Evolutionary conservation across 23 tunicate species (phyloP).

Genomic region (Halocynthia roretzi): DNA sequence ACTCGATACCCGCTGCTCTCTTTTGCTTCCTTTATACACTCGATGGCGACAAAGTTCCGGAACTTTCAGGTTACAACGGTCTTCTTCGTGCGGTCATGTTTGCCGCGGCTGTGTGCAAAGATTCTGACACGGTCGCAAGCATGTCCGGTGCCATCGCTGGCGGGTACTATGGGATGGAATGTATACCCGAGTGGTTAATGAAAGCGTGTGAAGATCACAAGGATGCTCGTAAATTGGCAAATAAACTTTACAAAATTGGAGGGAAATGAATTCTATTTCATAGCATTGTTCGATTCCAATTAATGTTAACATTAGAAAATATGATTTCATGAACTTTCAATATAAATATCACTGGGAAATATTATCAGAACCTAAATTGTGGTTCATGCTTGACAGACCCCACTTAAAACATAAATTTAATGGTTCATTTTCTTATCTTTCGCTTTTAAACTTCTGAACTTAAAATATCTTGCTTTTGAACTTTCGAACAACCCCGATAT

Average conservation of each 20-base stretch:
- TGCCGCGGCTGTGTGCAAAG: conserved; percentile 56
- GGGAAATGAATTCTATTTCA: no score
- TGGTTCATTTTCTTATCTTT: no score
- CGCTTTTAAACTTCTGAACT: no score
- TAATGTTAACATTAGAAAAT: no score
- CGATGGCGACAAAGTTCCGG: conserved; percentile 22
- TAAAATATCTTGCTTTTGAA: no score
- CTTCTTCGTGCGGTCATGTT: conserved; percentile 39
- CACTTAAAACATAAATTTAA: no score
- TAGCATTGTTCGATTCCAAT: no score
- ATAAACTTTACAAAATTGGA: conserved; percentile 19
- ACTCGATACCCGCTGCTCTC: conserved; percentile 59
- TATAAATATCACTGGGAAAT: no score
- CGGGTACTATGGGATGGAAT: conserved; percentile 47
- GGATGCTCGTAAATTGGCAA: conserved; percentile 28
- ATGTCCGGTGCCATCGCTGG: conserved; percentile 88
- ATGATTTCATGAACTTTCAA: no score
- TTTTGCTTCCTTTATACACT: conserved; percentile 50
- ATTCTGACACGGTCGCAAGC: conserved; percentile 67
- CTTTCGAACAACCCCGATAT: no score
- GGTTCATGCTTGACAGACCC: no score
- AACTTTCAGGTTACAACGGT: conserved; percentile 9
- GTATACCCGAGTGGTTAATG: conserved; percentile 43
- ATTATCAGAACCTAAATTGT: no score
- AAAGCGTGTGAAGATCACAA: conserved; percentile 37